Evolutionary conservation across 2,888 invertebrate genomes (phyloP).

Genomic region (Choristoneura rosaceana): DNA sequence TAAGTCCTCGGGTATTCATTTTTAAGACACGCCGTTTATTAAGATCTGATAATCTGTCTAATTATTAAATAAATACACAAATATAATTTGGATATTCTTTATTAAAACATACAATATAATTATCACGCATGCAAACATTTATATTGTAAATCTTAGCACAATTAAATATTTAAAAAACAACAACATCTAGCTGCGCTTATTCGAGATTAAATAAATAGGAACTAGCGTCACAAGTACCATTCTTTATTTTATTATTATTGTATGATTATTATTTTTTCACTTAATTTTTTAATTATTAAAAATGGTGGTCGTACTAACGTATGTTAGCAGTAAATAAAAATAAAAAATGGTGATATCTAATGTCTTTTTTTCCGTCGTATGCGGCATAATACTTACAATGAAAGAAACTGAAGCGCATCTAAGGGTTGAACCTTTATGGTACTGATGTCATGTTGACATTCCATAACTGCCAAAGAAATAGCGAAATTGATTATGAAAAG

Average conservation of each 20-base stretch:
- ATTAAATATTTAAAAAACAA: constrained; percentile 26
- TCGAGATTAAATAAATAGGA: constrained; percentile 37
- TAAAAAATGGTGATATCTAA: not conserved
- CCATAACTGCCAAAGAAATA: too few relatives aligned
- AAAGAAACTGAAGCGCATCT: too few relatives aligned
- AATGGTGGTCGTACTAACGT: not conserved
- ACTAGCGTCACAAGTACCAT: constrained; percentile 32
- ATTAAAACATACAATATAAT: constrained; percentile 38
- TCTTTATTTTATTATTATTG: constrained; percentile 6
- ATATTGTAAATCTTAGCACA: constrained; percentile 23
- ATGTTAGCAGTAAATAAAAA: not conserved
- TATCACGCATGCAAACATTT: constrained; percentile 37
- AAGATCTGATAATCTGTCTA: too few relatives aligned
- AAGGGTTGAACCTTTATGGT: too few relatives aligned
- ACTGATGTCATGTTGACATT: too few relatives aligned
- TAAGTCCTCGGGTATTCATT: too few relatives aligned
- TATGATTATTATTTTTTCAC: not conserved
- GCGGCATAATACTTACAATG: too few relatives aligned
- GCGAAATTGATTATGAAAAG: too few relatives aligned
- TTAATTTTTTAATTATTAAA: not conserved
- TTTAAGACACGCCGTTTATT: too few relatives aligned
- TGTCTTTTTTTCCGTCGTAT: not conserved
- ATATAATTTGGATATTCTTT: constrained; percentile 27
- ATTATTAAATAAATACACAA: not conserved
- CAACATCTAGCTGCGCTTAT: constrained; percentile 21